Evolutionary conservation across 1,140 invertebrate species (phyloP).

Genomic region (Ridgeia piscesae): DNA sequence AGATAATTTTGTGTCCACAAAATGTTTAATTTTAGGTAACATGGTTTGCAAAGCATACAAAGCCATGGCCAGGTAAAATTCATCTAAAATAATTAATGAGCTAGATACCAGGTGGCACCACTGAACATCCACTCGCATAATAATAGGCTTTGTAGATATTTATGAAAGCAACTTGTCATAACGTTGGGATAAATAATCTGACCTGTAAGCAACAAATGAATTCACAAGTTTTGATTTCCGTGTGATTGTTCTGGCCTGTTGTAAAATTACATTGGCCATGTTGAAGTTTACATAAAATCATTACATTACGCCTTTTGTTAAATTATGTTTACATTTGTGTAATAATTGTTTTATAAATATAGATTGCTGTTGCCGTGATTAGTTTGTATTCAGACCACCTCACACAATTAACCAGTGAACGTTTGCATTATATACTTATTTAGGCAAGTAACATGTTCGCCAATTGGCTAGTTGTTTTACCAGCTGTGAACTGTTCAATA

Average conservation of each 20-base stretch:
- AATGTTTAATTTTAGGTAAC: too few relatives aligned
- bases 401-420: background rate
- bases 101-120: background rate
- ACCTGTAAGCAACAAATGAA: background rate
- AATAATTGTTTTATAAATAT: background rate
- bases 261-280: background rate
- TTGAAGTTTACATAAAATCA: background rate
- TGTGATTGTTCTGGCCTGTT: background rate
- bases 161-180: background rate
- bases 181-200: background rate
- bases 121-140: background rate
- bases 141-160: background rate
- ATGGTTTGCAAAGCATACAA: too few relatives aligned
- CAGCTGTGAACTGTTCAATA: background rate
- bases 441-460: background rate
- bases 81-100: background rate
- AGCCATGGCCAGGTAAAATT: background rate
- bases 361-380: background rate
- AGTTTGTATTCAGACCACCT: background rate
- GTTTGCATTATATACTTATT: background rate
- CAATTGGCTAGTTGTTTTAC: background rate
- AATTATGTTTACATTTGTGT: too few relatives aligned
- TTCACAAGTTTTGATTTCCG: background rate
- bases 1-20: too few relatives aligned
- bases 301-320: background rate